A percentile compares a stretch with the other conserved stretches of the same genome.
Conservation (phyloP, 2,888 invertebrate genomes). For the Troides aeacus region DNA sequence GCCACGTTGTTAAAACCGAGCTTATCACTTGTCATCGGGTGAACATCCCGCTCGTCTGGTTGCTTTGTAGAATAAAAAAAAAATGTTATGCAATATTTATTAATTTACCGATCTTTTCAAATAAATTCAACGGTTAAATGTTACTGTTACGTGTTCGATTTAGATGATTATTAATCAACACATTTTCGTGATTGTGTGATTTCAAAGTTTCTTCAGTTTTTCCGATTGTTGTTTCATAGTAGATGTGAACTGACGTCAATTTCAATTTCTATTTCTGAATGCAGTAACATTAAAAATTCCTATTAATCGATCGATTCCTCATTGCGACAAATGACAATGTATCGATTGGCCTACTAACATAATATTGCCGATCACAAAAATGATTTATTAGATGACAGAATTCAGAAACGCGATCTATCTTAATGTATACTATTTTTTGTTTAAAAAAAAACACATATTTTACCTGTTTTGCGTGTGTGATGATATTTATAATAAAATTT, state of each 20-base stretch:
- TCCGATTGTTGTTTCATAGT: background rate
- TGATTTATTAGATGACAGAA: no score
- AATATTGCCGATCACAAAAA: background rate
- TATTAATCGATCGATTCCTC: background rate
- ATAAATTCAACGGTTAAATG: no score
- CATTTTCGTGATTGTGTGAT: background rate
- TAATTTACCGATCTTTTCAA: no score
- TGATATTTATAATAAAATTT: background rate
- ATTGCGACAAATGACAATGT: background rate
- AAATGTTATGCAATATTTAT: no score
- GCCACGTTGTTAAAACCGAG: no score
- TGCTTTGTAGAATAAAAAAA: no score
- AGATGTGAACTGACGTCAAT: constrained; percentile 7
- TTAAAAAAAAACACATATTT: no score
- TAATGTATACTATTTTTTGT: no score
- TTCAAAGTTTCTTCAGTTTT: background rate
- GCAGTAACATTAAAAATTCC: background rate
- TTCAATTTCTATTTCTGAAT: background rate
- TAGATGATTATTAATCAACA: background rate
- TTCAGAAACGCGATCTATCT: no score
- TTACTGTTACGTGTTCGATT: no score
- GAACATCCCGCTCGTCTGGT: no score
- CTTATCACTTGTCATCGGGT: no score
- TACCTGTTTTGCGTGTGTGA: background rate
- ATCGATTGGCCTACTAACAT: background rate